Conservation (phyloP, 2,888 invertebrate species). For the Heliconius charithonia region DNA sequence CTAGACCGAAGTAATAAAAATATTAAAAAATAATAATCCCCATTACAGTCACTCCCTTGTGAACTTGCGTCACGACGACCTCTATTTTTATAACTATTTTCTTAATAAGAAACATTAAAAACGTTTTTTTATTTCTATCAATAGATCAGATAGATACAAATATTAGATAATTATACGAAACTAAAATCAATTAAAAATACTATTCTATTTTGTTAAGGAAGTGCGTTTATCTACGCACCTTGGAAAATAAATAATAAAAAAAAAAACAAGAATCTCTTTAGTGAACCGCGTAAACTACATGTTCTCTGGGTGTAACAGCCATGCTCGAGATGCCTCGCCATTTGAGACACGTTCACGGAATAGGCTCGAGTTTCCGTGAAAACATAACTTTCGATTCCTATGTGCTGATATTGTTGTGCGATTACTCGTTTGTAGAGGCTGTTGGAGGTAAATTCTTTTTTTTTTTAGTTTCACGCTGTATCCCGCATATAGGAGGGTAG, state of each 20-base stretch:
- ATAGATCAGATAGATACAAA: background rate
- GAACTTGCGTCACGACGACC: too few relatives aligned
- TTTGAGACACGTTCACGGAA: slow-evolving; percentile 41
- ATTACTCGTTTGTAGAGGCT: background rate
- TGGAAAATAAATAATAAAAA: background rate
- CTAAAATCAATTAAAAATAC: too few relatives aligned
- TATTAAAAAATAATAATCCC: too few relatives aligned
- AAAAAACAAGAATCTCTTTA: background rate
- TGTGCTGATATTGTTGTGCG: slow-evolving; percentile 39
- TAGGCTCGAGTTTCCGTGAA: slow-evolving; percentile 39
- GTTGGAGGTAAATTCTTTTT: too few relatives aligned
- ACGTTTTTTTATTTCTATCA: too few relatives aligned
- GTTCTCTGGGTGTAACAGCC: slow-evolving; percentile 19
- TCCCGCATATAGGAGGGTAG: too few relatives aligned
- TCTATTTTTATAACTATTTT: too few relatives aligned
- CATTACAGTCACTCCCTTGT: too few relatives aligned
- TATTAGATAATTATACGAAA: background rate
- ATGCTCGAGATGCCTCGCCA: slow-evolving; percentile 37
- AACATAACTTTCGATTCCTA: slow-evolving; percentile 45
- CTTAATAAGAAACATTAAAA: too few relatives aligned
- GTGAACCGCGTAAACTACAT: slow-evolving; percentile 1
- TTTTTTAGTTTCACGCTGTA: too few relatives aligned
- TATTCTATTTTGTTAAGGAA: background rate
- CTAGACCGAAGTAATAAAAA: too few relatives aligned
- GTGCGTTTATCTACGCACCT: background rate